Conservation (phyloP, 1,140 invertebrate genomes). For the Drosophila rufa region DNA sequence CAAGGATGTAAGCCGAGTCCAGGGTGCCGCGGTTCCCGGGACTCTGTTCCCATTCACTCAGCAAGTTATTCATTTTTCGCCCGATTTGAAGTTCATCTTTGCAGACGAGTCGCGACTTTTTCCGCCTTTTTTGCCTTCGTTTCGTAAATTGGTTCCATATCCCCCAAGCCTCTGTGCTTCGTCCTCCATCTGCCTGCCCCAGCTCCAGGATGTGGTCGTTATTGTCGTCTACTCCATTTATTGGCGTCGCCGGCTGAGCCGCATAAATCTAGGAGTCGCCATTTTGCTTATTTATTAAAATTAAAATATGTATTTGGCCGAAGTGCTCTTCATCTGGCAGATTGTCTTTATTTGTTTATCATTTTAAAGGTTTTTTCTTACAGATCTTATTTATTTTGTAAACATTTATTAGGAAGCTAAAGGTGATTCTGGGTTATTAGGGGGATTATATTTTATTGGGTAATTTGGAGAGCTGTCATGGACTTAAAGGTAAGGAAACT, state of each 20-base stretch:
- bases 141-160: slow-evolving; percentile 70
- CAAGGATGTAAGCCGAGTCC: slow-evolving; percentile 14
- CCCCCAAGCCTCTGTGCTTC: background rate
- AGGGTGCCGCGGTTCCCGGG: slow-evolving; percentile 24
- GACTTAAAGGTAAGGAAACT: background rate
- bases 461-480: too few relatives aligned
- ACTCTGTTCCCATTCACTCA: slow-evolving; percentile 53
- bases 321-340: slow-evolving; percentile 3
- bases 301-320: slow-evolving; percentile 68
- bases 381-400: background rate
- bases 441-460: background rate
- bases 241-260: slow-evolving; percentile 54
- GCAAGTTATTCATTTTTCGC: slow-evolving; percentile 70
- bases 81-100: slow-evolving; percentile 73
- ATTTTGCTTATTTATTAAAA: slow-evolving; percentile 82
- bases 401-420: background rate
- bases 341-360: slow-evolving; percentile 32
- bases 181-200: background rate
- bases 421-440: background rate
- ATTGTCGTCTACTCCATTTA: slow-evolving; percentile 69
- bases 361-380: slow-evolving; percentile 1
- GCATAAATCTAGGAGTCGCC: slow-evolving; percentile 71
- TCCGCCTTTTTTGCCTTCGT: slow-evolving; percentile 25
- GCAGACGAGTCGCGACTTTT: slow-evolving; percentile 30
- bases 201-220: slow-evolving; percentile 28